Percentiles rank a stretch among this genome's conserved stretches.
phyloP scores from a whole-genome alignment of 2,113 vertebrate genomes.

The Indicator indicator region DNA sequence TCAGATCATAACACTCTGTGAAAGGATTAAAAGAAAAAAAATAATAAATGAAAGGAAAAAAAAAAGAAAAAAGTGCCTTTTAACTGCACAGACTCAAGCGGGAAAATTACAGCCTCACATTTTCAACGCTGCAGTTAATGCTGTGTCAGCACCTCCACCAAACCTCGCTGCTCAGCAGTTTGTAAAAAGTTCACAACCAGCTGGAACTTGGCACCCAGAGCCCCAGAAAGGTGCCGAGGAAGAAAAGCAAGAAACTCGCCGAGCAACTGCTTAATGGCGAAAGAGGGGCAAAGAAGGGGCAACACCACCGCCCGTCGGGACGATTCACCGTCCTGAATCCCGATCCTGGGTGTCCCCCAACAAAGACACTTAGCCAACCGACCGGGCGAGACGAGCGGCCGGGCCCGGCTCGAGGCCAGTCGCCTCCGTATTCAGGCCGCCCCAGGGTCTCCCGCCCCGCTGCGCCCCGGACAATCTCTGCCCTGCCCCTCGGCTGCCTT shows the following conservation, averaged over 20 bases:
- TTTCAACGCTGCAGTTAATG: constrained; percentile 70
- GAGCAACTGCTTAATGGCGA: background rate
- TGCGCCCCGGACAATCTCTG: background rate
- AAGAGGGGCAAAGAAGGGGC: background rate
- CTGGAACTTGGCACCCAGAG: constrained; percentile 47
- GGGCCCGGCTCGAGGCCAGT: no score
- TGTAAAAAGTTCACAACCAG: constrained; percentile 61
- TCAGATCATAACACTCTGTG: constrained; percentile 48
- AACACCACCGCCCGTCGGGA: background rate
- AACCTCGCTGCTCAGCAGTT: constrained; percentile 61
- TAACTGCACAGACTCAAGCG: constrained; percentile 53
- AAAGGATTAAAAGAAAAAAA: background rate
- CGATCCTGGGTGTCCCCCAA: background rate
- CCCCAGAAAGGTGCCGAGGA: background rate
- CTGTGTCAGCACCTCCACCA: constrained; percentile 73
- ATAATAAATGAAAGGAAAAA: background rate
- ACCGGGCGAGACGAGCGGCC: no score
- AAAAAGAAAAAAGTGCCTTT: constrained; percentile 18
- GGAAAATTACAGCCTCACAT: constrained; percentile 75
- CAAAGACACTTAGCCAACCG: background rate
- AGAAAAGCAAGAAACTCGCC: background rate
- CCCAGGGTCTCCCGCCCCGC: background rate
- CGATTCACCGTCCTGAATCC: no score
- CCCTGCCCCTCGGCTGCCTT: background rate
- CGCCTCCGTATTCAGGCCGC: accelerated